Base-by-base conservation (phyloP, 2,797 vertebrate species). In the Anguilla pacifica region DNA sequence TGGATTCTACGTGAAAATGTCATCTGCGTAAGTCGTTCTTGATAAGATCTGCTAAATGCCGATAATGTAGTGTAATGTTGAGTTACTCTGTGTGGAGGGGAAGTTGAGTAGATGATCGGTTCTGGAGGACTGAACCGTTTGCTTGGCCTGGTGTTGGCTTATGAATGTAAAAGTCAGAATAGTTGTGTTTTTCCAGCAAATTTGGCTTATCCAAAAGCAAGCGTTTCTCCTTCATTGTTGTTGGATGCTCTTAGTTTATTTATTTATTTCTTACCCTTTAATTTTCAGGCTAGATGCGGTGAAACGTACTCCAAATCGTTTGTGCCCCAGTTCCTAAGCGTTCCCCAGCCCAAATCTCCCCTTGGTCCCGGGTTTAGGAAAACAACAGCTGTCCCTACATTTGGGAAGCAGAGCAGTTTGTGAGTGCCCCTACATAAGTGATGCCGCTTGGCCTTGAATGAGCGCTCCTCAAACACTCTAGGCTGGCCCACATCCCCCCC, bases 301-400 rank as follows among this genome's bases (percentile, higher is more conserved):
- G 67, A 70, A 70, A 70, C 67, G 2, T 1, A 28, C 28, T 28
- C 6, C 67, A 2, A 2, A 74, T 17, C 11, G 31, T 74, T 74
- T 74, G 11, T 74, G 28, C n/a, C 28, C 13, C 28, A 1, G 67
- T 64, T 87, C 22, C 74, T 25, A 1, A 81, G 87, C 28, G 57
- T 64, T 72, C 11, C 46, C 59, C 25, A 61, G 10, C 55, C 61
- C 61, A 9, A n/a, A 83, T 49, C 49, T 53, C 57, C 55, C 51
- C 57, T 0, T 53, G 82, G 15, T 57, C 74, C 55, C 55, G 17
- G 49, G 59, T 77, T 64, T 87, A 59, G 84, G 46, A 82, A 70
- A 28, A 74, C 46, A 74, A 39, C 61, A 87, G 85, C 87, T 86
- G 55, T 64, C 82, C 94, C 93, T 94, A 91, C 92, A 92, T 93